These are phyloP conservation scores for Oryzias woworae DNA, from an alignment of 2,113 vertebrate genomes.

Conservation along the genomic window DNA sequence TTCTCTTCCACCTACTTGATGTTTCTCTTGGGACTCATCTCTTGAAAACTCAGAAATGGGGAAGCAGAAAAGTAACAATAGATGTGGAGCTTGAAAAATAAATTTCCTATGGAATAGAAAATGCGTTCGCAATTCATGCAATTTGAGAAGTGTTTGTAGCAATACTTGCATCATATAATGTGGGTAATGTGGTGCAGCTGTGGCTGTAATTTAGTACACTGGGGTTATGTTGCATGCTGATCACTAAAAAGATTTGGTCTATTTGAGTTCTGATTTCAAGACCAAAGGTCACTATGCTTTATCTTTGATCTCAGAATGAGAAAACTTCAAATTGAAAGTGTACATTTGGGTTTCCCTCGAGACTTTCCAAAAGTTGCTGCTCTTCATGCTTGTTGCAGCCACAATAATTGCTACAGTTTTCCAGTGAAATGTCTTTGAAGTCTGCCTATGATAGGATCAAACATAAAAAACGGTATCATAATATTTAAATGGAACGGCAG, in stretches of 20 bases:
- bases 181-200: constrained; percentile 11
- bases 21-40: too few species aligned
- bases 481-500: constrained; percentile 49
- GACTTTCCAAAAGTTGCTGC: constrained; percentile 25
- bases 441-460: constrained; percentile 71
- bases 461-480: constrained; percentile 51
- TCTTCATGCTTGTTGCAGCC: constrained; percentile 9
- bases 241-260: background rate
- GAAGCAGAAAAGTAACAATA: background rate
- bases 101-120: constrained; percentile 15
- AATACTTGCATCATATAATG: constrained; percentile 32
- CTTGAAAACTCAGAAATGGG: constrained; percentile 1
- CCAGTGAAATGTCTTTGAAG: constrained; percentile 68
- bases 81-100: background rate
- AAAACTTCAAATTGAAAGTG: constrained; percentile 17
- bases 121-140: constrained; percentile 1
- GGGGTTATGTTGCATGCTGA: constrained; percentile 10
- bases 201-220: constrained; percentile 4
- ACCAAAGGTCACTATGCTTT: constrained; percentile 3
- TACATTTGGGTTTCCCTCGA: constrained; percentile 23
- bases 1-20: too few species aligned
- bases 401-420: constrained; percentile 21
- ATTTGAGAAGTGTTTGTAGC: constrained; percentile 6
- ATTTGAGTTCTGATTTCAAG: constrained; percentile 7
- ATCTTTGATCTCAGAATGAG: constrained; percentile 47